A percentile compares a stretch with the other conserved stretches of the same genome.
These are phyloP conservation scores for Blera fallax DNA, from an alignment of 2,888 invertebrate species.

Conservation along the genomic window DNA sequence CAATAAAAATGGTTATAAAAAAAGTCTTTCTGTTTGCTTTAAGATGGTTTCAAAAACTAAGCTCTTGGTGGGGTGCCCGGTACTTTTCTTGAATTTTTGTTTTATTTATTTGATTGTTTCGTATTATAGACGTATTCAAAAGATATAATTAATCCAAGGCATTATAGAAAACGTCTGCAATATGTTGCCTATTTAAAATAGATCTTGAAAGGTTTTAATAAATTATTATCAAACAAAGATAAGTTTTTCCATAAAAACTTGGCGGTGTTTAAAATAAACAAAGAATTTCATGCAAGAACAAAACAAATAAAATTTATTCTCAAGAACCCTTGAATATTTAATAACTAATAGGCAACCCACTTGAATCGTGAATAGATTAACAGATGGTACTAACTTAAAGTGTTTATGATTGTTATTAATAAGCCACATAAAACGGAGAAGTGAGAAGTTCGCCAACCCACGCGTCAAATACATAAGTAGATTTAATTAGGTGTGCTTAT, in stretches of 20 bases:
- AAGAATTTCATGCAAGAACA: not conserved
- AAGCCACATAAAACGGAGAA: not conserved
- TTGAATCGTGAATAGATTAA: conserved; percentile 5
- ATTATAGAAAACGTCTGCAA: no score
- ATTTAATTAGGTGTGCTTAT: not conserved
- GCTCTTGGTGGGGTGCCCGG: no score
- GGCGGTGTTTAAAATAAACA: not conserved
- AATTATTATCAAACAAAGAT: no score
- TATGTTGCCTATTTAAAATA: no score
- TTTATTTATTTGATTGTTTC: no score
- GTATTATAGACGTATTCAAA: no score
- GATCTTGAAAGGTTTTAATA: no score
- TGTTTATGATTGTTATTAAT: conserved; percentile 10
- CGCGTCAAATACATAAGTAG: not conserved
- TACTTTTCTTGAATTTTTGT: no score
- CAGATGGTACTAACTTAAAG: not conserved
- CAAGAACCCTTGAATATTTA: conserved; percentile 24
- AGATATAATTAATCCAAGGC: no score
- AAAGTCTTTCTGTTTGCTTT: no score
- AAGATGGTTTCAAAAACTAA: no score
- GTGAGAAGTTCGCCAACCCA: conserved; percentile 3
- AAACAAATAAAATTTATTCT: conserved; percentile 14
- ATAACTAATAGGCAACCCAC: conserved; percentile 10
- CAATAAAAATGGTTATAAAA: no score
- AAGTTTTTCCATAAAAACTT: not conserved